These are phyloP conservation scores for Brachionus rubens DNA, from an alignment of 1,140 invertebrate genomes.

Conservation along the genomic window DNA sequence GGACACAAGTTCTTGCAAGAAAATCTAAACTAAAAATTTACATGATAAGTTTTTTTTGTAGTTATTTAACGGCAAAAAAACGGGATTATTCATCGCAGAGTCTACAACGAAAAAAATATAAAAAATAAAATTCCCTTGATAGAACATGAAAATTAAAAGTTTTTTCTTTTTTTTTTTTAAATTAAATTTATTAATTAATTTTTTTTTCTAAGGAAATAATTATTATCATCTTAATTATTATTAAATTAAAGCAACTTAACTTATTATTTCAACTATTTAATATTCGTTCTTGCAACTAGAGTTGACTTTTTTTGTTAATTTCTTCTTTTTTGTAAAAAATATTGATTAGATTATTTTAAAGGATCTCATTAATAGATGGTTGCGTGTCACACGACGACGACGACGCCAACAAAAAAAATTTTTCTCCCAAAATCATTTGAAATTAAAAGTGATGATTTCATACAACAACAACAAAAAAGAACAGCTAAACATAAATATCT, in stretches of 20 bases:
- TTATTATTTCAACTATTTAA: slow-evolving; percentile 29
- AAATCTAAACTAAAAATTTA: too few relatives aligned
- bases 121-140: too few relatives aligned
- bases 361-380: not conserved
- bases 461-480: not conserved
- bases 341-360: not conserved
- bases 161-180: not conserved
- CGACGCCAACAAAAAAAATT: not conserved
- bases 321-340: not conserved
- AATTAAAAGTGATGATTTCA: slow-evolving; percentile 14
- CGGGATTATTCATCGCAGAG: too few relatives aligned
- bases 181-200: slow-evolving; percentile 41
- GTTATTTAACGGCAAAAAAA: too few relatives aligned
- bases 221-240: slow-evolving; percentile 35
- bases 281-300: not conserved
- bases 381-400: not conserved
- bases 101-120: too few relatives aligned
- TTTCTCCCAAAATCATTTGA: not conserved
- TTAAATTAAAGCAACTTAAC: not conserved
- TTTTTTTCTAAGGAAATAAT: slow-evolving; percentile 33
- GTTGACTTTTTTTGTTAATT: not conserved
- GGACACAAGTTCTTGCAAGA: too few relatives aligned
- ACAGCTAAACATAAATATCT: not conserved
- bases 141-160: too few relatives aligned
- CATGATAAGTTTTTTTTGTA: too few relatives aligned